Evolutionary conservation across 2,797 vertebrate genomes (phyloP), one percentile per base, ranked within the genome.

Genomic region (Parambassis ranga): DNA sequence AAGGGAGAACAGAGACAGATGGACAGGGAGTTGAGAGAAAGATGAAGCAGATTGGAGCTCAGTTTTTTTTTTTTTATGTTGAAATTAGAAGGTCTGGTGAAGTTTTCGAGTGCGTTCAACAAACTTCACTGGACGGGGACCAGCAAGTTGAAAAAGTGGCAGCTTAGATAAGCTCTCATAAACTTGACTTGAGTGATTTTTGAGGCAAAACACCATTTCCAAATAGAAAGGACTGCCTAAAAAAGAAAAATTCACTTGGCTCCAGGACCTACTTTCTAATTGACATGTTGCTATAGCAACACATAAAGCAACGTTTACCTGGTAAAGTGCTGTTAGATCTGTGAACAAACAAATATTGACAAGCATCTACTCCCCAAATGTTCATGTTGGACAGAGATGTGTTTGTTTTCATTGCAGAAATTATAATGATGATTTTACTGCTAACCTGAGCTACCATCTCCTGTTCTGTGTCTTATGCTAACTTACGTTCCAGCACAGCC

Each of bases 1-100:
- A 77, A 61, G 46, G 23, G 42, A 57, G 64, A 50, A 61, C 33
- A 50, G 59, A 57, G 51, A 77, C 55, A 24, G 71, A 79, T 67
- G 65, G 71, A 73, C 42, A 55, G 61, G 58, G 61, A 41, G 20
- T 18, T 68, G 24, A 32, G 27, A 59, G 35, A 57, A 26, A 57
- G 27, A 79, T 56, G 65, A 60, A 15, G 41, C 46, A 77, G n/a
- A 59, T 53, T 27, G 50, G 30, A 66, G 15, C n/a, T 38, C 14
- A 35, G 23, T 52, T 74, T n/a, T n/a, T n/a, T n/a, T n/a, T n/a
- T n/a, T n/a, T n/a, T n/a, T 32, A 1, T 22, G 66, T 23, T 62
- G 30, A 58, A 71, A 46, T 46, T 60, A 56, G 7, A 49, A 3
- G 27, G 22, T 61, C n/a, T 51, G 28, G 5, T 53, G 4, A 52